Conservation (phyloP, 1,140 invertebrate species). For the Thaumatotibia leucotreta region DNA sequence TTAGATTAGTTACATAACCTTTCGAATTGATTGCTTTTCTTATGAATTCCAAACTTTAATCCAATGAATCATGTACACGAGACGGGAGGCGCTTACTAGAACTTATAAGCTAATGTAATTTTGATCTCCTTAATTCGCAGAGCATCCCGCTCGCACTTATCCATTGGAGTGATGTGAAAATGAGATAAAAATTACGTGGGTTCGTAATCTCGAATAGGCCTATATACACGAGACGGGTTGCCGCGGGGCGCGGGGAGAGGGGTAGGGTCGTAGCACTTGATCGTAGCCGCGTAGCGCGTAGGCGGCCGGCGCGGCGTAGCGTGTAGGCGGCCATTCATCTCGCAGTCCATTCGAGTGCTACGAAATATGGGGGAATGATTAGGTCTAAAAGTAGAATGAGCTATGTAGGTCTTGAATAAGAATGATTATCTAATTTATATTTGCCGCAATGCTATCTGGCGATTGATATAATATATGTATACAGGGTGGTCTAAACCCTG, state of each 20-base stretch:
- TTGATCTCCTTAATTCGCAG: too few relatives aligned
- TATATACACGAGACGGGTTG: too few relatives aligned
- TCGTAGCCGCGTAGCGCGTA: conserved; percentile 21
- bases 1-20: not conserved
- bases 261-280: not conserved
- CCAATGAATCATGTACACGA: conserved; percentile 11
- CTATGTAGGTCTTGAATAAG: too few relatives aligned
- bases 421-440: too few relatives aligned
- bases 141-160: too few relatives aligned
- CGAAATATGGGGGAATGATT: not conserved
- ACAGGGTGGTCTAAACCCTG: too few relatives aligned
- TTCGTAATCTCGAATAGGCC: too few relatives aligned
- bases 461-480: too few relatives aligned
- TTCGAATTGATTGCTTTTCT: conserved; percentile 1
- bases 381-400: not conserved
- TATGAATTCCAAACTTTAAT: conserved; percentile 12
- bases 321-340: conserved; percentile 29
- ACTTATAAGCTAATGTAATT: too few relatives aligned
- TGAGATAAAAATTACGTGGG: too few relatives aligned
- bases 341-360: not conserved
- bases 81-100: conserved; percentile 19
- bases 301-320: conserved; percentile 21
- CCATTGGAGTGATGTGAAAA: too few relatives aligned
- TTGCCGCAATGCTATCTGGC: too few relatives aligned
- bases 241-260: not conserved